A percentile compares a stretch with the other conserved stretches of the same genome.
These are phyloP conservation scores for Adoxophyes honmai DNA, from an alignment of 1,140 invertebrate genomes.

Conservation along the genomic window DNA sequence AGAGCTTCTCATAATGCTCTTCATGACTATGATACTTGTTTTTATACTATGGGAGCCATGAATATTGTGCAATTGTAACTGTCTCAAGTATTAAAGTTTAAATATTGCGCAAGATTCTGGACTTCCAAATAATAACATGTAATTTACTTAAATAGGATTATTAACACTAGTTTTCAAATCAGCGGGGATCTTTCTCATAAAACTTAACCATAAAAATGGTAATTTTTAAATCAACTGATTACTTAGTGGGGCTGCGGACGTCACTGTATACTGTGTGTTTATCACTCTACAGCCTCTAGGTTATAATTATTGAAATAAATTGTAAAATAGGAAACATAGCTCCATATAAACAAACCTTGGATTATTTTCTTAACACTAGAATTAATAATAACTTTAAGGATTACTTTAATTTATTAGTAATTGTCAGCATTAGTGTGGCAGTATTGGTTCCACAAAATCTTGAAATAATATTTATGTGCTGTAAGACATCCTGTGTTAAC, in stretches of 20 bases:
- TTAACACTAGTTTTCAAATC: not conserved
- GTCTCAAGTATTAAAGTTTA: slow-evolving; percentile 8
- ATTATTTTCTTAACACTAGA: slow-evolving; percentile 22
- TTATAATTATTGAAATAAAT: slow-evolving; percentile 1
- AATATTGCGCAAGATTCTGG: slow-evolving; percentile 3
- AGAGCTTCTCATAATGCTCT: not conserved
- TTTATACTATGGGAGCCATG: no score
- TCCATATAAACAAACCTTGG: slow-evolving; percentile 13
- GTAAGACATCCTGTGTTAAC: slow-evolving; percentile 7
- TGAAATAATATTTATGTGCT: slow-evolving; percentile 6
- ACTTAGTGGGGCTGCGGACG: not conserved
- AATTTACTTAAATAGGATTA: slow-evolving; percentile 1
- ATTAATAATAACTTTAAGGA: slow-evolving; percentile 18
- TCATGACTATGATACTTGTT: no score
- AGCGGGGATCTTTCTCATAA: slow-evolving; percentile 11
- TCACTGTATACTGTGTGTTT: no score
- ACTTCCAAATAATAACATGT: not conserved
- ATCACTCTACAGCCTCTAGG: not conserved
- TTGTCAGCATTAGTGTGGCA: slow-evolving; percentile 21
- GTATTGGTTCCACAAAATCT: slow-evolving; percentile 21
- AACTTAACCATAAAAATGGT: not conserved
- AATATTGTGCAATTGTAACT: not conserved
- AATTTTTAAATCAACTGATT: slow-evolving; percentile 2
- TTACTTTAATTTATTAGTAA: slow-evolving; percentile 25
- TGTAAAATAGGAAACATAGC: slow-evolving; percentile 6